Evolutionary conservation across 1,140 invertebrate species (phyloP).

Genomic region (Steinernema khuongi): DNA sequence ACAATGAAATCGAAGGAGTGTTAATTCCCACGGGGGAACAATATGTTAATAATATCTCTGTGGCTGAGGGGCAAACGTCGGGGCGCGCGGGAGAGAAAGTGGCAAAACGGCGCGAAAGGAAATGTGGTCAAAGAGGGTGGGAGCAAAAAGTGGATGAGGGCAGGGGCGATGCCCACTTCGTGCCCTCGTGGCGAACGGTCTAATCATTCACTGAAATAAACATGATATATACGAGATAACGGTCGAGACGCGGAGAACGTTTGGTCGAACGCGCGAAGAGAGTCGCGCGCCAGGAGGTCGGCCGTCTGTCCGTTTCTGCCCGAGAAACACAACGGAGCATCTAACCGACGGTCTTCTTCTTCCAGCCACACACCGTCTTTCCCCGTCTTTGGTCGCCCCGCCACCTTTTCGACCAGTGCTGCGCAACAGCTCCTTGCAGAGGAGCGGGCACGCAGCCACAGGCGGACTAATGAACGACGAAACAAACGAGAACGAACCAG

Average conservation of each 20-base stretch:
- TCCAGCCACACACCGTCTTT: not conserved
- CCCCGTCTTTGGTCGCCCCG: not conserved
- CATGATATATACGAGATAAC: slow-evolving; percentile 15
- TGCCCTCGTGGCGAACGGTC: not conserved
- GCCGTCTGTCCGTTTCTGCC: no score
- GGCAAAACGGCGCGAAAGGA: not conserved
- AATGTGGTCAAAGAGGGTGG: not conserved
- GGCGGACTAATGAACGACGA: not conserved
- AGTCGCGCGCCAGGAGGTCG: slow-evolving; percentile 12
- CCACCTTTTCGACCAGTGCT: not conserved
- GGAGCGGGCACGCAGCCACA: not conserved
- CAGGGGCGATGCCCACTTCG: not conserved
- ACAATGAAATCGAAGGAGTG: not conserved
- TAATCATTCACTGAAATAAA: slow-evolving; percentile 8
- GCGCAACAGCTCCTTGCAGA: no score
- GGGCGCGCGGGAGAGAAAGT: not conserved
- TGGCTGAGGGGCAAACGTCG: not conserved
- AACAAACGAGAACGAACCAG: no score
- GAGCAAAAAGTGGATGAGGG: not conserved
- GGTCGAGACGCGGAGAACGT: no score
- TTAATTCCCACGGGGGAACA: slow-evolving; percentile 3
- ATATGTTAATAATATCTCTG: not conserved
- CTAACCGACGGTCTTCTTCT: not conserved
- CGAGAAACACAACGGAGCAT: slow-evolving; percentile 10
- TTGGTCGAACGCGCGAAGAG: slow-evolving; percentile 7